Percentiles rank a stretch among this genome's conserved stretches.
Evolutionary conservation across 92 coral and sea anemone species (phyloP).

Genomic region (Siderastrea siderea): DNA sequence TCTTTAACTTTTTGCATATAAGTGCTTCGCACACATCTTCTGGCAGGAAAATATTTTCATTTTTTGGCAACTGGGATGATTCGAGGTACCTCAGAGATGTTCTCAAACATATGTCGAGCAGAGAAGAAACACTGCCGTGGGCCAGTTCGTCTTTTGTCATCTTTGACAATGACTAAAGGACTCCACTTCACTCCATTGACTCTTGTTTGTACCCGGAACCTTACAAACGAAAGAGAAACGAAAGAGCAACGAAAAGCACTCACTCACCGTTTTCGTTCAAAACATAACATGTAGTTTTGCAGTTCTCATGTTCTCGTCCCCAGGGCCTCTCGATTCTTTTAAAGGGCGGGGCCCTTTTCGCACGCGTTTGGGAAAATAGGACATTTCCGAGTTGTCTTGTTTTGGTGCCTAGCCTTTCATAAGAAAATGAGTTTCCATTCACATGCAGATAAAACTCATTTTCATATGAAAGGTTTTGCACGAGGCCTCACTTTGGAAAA

Average conservation of each 20-base stretch:
- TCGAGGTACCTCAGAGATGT: conserved; percentile 79
- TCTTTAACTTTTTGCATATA: conserved; percentile 74
- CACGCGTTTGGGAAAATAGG: too few species aligned
- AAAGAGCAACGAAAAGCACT: not conserved
- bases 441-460: too few species aligned
- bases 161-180: not conserved
- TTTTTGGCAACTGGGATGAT: conserved; percentile 44
- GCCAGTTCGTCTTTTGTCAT: conserved; percentile 35
- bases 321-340: not conserved
- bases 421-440: too few species aligned
- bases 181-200: not conserved
- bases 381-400: too few species aligned
- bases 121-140: conserved; percentile 54
- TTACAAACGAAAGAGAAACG: not conserved
- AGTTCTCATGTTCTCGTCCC: not conserved
- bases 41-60: conserved; percentile 75
- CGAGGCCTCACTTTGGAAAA: too few species aligned
- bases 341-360: too few species aligned
- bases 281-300: not conserved
- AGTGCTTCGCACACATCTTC: conserved; percentile 89
- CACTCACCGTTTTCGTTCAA: not conserved
- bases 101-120: conserved; percentile 80
- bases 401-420: too few species aligned
- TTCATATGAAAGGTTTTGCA: too few species aligned
- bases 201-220: not conserved